Evolutionary conservation across 2,888 invertebrate genomes (phyloP), one percentile per base, ranked within the genome.

Genomic region (Thymelicus acteon): DNA sequence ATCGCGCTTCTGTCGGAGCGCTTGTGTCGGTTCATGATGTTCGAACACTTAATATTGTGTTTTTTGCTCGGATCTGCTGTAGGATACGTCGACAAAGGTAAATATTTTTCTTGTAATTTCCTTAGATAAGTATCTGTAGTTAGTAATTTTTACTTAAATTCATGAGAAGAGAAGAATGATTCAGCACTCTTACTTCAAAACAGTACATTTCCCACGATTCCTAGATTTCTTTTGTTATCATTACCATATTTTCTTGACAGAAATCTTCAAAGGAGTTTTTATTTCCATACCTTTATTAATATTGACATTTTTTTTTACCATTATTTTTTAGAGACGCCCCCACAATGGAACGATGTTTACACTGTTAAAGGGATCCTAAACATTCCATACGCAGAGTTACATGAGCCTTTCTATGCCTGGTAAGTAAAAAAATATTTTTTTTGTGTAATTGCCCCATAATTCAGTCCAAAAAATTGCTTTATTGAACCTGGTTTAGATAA

Each of bases 341-440:
- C 97, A 15, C 89, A 91, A 86, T 97, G 97, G 95, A 97, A 95
- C 80, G 84, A 94, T 0, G 95, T 95, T 0, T 97, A 98, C 82
- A 95, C 96, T 0, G 96, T 96, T 0, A 96, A 96, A 82, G 98
- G 98, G 5, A 94, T 96, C 5, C 89, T 99, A 39, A 95, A 95
- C 77, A 97, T 99, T 76, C 99, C 99, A 0, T 99, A 98, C 91
- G 98, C 98, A 0, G 99, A 99, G 92, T 96, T 99, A 63, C 95
- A 95, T 37, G 99, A 99, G 86, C 98, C 98, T 0, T 98, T 99
- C 84, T 96, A 95, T 81, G 97, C 97, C 13, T 98, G 97, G 97
- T 95, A 83, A 95, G 93, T 83, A 24, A 52, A 24, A 19, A 52
- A 54, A 10, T 44, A 10, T 0, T 44, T 1, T 8, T 2, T 0